Conservation (phyloP, 2,113 vertebrate genomes). For the Aepyceros melampus region DNA sequence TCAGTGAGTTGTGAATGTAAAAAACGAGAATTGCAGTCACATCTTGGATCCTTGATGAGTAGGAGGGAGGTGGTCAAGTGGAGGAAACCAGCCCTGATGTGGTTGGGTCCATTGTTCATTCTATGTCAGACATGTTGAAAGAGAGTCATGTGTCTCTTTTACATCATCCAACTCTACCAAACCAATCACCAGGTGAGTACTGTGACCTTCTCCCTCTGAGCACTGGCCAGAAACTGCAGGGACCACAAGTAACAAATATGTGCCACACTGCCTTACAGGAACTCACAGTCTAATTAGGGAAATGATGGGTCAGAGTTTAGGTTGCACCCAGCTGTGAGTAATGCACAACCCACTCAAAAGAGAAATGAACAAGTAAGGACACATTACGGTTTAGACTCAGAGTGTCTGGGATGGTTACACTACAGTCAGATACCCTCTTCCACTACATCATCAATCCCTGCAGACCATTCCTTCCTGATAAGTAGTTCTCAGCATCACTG, state of each 20-base stretch:
- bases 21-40: background rate
- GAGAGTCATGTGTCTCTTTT: accelerated
- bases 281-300: background rate
- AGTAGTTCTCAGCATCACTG: no score
- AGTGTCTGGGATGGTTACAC: no score
- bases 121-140: accelerated
- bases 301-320: no score
- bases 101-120: accelerated
- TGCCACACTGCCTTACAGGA: background rate
- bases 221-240: background rate
- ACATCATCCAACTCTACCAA: background rate
- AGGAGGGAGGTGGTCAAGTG: no score
- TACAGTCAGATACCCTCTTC: background rate
- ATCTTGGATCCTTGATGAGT: background rate
- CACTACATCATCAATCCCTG: background rate
- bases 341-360: background rate
- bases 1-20: background rate
- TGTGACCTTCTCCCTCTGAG: background rate
- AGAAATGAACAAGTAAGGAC: no score
- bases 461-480: background rate
- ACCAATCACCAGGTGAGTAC: background rate
- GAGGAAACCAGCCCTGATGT: no score
- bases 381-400: accelerated
- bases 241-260: background rate
- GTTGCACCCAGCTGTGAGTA: background rate